Evolutionary conservation across 2,797 vertebrate genomes (phyloP).

Genomic region (Xerus rutilus): DNA sequence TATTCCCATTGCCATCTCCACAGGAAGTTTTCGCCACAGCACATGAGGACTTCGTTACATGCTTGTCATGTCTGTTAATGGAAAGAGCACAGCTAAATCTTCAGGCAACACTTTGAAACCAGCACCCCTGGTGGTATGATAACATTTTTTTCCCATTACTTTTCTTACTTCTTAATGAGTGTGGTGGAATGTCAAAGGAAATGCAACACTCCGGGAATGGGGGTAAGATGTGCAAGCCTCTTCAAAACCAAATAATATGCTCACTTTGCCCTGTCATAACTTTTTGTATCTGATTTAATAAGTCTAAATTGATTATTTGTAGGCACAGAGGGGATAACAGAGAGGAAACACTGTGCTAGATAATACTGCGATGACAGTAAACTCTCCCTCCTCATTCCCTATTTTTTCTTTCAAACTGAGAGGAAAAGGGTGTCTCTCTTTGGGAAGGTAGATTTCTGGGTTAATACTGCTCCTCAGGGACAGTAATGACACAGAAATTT

Average conservation of each 20-base stretch:
- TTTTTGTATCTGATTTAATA: neutral
- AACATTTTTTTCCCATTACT: neutral
- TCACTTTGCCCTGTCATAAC: neutral
- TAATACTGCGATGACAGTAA: neutral
- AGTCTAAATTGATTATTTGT: slow-evolving; percentile 10
- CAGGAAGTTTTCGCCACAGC: neutral
- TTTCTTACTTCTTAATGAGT: slow-evolving; percentile 21
- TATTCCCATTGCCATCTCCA: neutral
- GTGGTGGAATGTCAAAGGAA: neutral
- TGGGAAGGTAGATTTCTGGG: slow-evolving; percentile 28
- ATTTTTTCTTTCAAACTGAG: neutral
- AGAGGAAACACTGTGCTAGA: neutral
- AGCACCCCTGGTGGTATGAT: neutral
- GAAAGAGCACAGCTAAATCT: slow-evolving; percentile 38
- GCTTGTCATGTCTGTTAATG: neutral
- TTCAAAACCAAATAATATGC: slow-evolving; percentile 14
- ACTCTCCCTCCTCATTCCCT: neutral
- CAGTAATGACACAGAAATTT: neutral
- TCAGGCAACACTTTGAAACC: slow-evolving; percentile 10
- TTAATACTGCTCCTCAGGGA: neutral
- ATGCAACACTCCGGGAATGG: neutral
- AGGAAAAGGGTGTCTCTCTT: neutral
- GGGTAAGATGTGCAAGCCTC: neutral
- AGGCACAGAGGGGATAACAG: neutral
- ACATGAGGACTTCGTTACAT: neutral